A percentile compares a stretch with the other conserved stretches of the same genome.
phyloP scores from a whole-genome alignment of 2,797 vertebrate species.

The Nyctibius grandis region DNA sequence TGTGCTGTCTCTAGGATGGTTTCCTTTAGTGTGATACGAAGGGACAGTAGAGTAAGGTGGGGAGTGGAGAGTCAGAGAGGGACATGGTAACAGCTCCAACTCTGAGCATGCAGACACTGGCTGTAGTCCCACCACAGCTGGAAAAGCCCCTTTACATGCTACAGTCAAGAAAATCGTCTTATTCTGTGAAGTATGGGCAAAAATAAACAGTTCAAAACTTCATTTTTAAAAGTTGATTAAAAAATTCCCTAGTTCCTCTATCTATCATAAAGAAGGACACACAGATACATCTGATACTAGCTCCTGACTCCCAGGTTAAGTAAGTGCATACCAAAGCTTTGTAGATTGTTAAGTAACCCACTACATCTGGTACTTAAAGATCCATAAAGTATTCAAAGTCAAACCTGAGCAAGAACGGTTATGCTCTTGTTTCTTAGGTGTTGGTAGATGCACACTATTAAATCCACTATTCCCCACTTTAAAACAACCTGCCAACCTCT shows the following conservation, averaged over 20 bases:
- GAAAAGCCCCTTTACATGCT: neutral
- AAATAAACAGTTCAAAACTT: neutral
- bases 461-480: neutral
- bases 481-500: neutral
- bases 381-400: neutral
- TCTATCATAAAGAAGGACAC: neutral
- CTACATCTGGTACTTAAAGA: neutral
- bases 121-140: neutral
- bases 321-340: neutral
- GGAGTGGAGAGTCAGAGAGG: neutral
- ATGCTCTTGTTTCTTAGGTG: neutral
- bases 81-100: neutral
- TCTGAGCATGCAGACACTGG: neutral
- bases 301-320: neutral
- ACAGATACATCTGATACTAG: neutral
- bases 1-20: neutral
- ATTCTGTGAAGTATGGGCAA: neutral
- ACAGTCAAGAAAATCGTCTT: neutral
- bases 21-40: neutral
- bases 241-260: neutral
- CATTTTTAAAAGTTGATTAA: neutral
- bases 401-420: neutral
- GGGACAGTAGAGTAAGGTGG: neutral
- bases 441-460: neutral
- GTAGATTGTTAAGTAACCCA: neutral